These are phyloP conservation scores for Melipona beecheii DNA, from an alignment of 2,888 invertebrate genomes.

Conservation along the genomic window DNA sequence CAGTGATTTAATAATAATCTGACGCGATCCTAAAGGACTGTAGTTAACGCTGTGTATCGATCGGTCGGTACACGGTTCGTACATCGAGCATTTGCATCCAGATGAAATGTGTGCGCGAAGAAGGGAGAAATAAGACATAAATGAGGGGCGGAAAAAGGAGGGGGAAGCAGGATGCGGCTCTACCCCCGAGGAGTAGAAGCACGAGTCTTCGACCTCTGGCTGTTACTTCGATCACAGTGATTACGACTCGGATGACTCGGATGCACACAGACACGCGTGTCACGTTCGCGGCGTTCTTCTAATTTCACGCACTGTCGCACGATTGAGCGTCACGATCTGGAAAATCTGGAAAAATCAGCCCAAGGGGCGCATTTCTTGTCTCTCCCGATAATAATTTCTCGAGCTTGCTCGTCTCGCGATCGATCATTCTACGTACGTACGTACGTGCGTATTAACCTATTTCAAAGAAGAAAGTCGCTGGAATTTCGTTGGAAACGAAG, in stretches of 20 bases:
- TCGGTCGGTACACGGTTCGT: slow-evolving; percentile 1
- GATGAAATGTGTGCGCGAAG: not conserved
- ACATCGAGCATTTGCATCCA: slow-evolving; percentile 28
- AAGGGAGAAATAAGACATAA: slow-evolving; percentile 51
- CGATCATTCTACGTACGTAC: not conserved
- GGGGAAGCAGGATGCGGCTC: slow-evolving; percentile 50
- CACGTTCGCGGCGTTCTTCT: slow-evolving; percentile 37
- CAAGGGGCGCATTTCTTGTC: slow-evolving; percentile 7
- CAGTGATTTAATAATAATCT: not conserved
- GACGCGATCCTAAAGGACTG: not conserved
- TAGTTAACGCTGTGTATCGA: not conserved
- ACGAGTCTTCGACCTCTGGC: slow-evolving; percentile 56
- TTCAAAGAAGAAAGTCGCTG: not conserved
- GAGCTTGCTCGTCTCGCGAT: not conserved
- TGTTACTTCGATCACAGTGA: slow-evolving; percentile 77
- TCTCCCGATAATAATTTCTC: slow-evolving; percentile 14
- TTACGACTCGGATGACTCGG: slow-evolving; percentile 72
- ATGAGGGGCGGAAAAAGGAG: slow-evolving; percentile 10
- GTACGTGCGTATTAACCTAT: not conserved
- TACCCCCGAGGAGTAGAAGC: slow-evolving; percentile 49
- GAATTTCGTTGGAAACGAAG: not conserved
- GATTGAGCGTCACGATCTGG: slow-evolving; percentile 39
- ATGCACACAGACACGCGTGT: slow-evolving; percentile 46
- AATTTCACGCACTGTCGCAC: slow-evolving; percentile 65
- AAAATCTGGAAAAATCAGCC: slow-evolving; percentile 36